phyloP scores from a whole-genome alignment of 2,797 vertebrate species.

The Ataeniobius toweri region DNA sequence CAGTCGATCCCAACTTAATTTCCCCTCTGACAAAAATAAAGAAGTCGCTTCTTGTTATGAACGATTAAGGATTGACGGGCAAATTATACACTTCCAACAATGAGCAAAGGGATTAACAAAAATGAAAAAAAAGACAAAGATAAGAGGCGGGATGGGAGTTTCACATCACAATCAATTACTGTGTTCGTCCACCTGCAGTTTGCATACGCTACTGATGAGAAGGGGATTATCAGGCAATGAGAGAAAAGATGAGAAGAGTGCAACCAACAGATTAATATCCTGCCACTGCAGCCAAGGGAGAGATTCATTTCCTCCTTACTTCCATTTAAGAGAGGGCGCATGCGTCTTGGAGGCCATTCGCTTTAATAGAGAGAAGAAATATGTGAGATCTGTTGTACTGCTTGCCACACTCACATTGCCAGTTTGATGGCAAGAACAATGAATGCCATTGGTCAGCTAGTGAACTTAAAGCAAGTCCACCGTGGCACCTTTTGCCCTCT shows the following conservation, averaged over 20 bases:
- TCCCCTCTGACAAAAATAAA: constrained; percentile 15
- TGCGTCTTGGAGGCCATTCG: constrained; percentile 33
- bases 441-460: constrained; percentile 49
- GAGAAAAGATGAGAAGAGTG: constrained; percentile 67
- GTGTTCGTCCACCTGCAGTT: constrained; percentile 59
- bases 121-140: constrained; percentile 3
- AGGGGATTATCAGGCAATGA: constrained; percentile 68
- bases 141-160: constrained; percentile 34
- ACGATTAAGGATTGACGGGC: constrained; percentile 16
- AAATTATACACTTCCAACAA: constrained; percentile 32
- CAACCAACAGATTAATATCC: constrained; percentile 81
- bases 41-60: constrained; percentile 23
- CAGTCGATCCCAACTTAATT: constrained; percentile 20
- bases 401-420: constrained; percentile 5
- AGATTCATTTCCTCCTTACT: constrained; percentile 80
- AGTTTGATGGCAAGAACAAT: constrained; percentile 41
- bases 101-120: constrained; percentile 19
- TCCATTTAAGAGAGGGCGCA: constrained; percentile 57
- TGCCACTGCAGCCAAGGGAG: constrained; percentile 67
- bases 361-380: constrained; percentile 48
- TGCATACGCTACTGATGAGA: constrained; percentile 71
- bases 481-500: constrained; percentile 38
- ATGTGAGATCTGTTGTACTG: constrained; percentile 29
- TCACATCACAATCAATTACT: constrained; percentile 57
- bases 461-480: constrained; percentile 50